A percentile compares a stretch with the other conserved stretches of the same genome.
Evolutionary conservation across 2,888 invertebrate genomes (phyloP).

Genomic region (Tolmerus cingulatus): DNA sequence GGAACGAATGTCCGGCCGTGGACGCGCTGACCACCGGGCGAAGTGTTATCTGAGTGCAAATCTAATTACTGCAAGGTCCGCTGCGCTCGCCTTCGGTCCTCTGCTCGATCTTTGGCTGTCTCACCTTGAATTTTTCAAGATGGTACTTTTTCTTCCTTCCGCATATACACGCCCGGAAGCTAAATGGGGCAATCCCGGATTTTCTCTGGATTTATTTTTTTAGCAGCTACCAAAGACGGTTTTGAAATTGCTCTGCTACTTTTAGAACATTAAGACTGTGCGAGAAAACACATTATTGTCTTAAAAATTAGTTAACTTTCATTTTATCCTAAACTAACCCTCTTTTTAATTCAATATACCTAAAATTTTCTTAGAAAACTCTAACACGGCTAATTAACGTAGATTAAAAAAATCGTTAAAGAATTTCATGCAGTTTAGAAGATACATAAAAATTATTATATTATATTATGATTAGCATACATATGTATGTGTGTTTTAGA

Average conservation of each 20-base stretch:
- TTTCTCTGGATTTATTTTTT: not conserved
- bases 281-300: not conserved
- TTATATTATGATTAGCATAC: no score
- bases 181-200: not conserved
- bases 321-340: not conserved
- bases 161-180: not conserved
- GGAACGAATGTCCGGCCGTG: slow-evolving; percentile 14
- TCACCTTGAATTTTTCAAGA: not conserved
- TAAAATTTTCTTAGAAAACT: not conserved
- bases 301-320: not conserved
- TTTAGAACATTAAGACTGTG: not conserved
- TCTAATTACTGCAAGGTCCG: not conserved
- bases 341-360: not conserved
- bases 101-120: not conserved
- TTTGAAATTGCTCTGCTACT: not conserved
- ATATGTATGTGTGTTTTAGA: no score
- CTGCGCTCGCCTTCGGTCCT: not conserved
- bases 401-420: no score
- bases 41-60: not conserved
- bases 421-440: no score
- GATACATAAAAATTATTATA: not conserved
- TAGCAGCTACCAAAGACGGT: not conserved
- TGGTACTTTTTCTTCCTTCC: not conserved
- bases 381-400: not conserved
- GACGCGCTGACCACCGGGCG: not conserved